A percentile compares a stretch with the other conserved stretches of the same genome.
phyloP scores from a whole-genome alignment of 37 sponge, comb jelly and placozoan genomes.

The Ianthella basta region DNA sequence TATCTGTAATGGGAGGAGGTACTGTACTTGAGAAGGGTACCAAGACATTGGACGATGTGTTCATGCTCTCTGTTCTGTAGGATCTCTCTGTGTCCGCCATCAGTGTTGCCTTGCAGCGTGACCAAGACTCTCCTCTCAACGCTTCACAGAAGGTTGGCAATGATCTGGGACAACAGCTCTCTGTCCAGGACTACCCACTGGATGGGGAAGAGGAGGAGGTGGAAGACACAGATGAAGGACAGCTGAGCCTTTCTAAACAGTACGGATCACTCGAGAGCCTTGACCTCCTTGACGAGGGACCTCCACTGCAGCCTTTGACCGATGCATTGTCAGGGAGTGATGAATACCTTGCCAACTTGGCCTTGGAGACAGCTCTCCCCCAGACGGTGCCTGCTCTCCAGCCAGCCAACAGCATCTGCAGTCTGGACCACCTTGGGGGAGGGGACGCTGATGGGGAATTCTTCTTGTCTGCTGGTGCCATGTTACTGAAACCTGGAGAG shows the following conservation, averaged over 20 bases:
- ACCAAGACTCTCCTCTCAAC: no score
- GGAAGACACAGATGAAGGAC: neutral
- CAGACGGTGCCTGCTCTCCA: neutral
- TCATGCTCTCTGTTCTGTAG: no score
- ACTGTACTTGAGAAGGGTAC: no score
- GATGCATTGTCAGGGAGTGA: neutral
- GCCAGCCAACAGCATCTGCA: conserved; percentile 1
- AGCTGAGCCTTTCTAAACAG: neutral
- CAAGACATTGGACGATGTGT: no score
- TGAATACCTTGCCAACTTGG: conserved; percentile 9
- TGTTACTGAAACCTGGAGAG: conserved; percentile 14
- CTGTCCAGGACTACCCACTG: no score
- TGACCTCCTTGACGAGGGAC: neutral
- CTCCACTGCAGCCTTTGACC: neutral
- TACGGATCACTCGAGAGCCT: conserved; percentile 3
- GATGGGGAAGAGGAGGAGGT: no score
- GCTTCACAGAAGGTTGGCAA: no score
- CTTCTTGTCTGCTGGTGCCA: neutral
- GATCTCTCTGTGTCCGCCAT: no score
- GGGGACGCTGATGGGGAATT: neutral
- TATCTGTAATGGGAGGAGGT: no score
- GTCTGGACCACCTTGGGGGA: neutral
- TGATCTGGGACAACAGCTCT: no score
- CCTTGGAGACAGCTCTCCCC: neutral
- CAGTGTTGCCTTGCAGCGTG: no score